phyloP scores from a whole-genome alignment of 2,113 vertebrate genomes.

The Melanocharis versteri region DNA sequence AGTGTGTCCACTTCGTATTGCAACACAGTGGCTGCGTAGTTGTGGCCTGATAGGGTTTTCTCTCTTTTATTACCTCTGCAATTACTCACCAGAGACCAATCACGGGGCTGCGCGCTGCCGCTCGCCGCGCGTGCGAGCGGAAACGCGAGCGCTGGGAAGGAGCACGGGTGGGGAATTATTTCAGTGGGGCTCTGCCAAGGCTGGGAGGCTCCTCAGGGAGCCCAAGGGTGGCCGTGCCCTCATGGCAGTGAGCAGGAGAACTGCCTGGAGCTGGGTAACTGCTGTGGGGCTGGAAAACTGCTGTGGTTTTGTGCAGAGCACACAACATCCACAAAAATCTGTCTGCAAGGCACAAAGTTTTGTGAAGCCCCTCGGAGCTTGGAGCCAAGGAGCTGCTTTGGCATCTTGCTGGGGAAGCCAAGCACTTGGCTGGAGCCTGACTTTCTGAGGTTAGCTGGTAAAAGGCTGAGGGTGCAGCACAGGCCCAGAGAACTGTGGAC shows the following conservation, averaged over 20 bases:
- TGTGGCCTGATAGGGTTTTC: not conserved
- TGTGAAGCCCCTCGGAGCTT: not conserved
- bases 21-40: not conserved
- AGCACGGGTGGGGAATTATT: rapidly evolving
- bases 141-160: not conserved
- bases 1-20: not conserved
- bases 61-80: not conserved
- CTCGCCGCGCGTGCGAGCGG: rapidly evolving
- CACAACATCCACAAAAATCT: not conserved
- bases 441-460: not conserved
- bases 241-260: rapidly evolving
- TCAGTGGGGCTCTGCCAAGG: not conserved
- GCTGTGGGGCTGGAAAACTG: not conserved
- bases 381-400: not conserved
- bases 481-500: not conserved
- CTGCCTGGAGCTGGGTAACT: not conserved
- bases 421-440: not conserved
- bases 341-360: not conserved
- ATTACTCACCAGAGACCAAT: not conserved
- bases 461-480: not conserved
- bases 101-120: rapidly evolving
- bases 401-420: not conserved
- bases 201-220: not conserved
- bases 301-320: not conserved
- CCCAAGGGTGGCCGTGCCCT: not conserved